These are phyloP conservation scores for Teleogryllus oceanicus DNA, from an alignment of 2,888 invertebrate genomes.

Conservation along the genomic window DNA sequence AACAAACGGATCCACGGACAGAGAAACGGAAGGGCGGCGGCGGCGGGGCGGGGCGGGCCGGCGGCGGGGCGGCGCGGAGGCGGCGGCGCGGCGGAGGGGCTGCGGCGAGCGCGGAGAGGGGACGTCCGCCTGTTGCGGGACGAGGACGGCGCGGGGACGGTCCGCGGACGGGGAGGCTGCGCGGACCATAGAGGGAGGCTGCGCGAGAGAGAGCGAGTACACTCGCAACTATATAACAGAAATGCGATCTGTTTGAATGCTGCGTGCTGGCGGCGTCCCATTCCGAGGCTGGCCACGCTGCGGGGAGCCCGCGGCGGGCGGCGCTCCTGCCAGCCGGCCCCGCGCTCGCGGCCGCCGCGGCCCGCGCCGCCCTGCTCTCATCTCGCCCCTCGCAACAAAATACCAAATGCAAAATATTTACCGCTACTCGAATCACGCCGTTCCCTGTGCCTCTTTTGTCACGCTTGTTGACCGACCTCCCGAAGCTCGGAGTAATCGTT, in stretches of 20 bases:
- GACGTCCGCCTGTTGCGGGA: not conserved
- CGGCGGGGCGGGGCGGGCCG: not conserved
- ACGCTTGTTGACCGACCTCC: no score
- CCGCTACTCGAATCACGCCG: no score
- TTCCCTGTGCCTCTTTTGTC: no score
- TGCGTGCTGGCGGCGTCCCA: not conserved
- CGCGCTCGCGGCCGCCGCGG: not conserved
- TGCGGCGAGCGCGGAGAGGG: not conserved
- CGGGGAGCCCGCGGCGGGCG: not conserved
- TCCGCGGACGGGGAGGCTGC: not conserved
- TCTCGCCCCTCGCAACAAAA: not conserved
- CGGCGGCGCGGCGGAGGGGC: not conserved
- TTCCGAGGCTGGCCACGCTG: not conserved
- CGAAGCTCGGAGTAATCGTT: no score
- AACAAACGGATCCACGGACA: constrained; percentile 4
- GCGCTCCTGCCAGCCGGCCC: not conserved
- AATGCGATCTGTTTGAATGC: constrained; percentile 7
- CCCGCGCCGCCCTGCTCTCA: not conserved
- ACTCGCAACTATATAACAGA: not conserved
- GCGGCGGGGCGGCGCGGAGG: not conserved
- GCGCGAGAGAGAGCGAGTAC: not conserved
- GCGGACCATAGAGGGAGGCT: not conserved
- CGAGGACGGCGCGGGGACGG: not conserved
- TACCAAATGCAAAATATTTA: no score
- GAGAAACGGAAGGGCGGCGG: not conserved